A percentile compares a stretch with the other conserved stretches of the same genome.
These are phyloP conservation scores for Balanococcus diminutus DNA, from an alignment of 2,888 invertebrate genomes.

Conservation along the genomic window DNA sequence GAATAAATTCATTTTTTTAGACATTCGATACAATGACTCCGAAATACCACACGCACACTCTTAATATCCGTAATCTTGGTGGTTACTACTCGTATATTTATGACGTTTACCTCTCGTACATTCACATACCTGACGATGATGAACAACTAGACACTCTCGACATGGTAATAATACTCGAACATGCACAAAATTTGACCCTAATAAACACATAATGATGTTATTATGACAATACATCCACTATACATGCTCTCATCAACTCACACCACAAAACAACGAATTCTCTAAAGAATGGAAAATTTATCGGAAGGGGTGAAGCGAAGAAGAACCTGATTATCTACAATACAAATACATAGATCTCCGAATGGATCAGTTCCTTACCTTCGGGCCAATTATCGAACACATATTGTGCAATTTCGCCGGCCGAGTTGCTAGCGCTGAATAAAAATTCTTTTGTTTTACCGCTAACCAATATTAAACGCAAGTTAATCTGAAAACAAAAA, in stretches of 20 bases:
- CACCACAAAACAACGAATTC: background rate
- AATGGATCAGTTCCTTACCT: constrained; percentile 68
- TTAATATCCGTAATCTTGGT: background rate
- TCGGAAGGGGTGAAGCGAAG: background rate
- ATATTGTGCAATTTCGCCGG: constrained; percentile 97
- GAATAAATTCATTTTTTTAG: background rate
- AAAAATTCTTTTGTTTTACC: constrained; percentile 99
- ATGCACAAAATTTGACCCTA: constrained; percentile 7
- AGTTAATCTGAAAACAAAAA: constrained; percentile 84
- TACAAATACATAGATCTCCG: background rate
- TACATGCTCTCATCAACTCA: background rate
- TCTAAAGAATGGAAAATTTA: background rate
- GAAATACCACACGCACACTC: background rate
- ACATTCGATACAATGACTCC: background rate
- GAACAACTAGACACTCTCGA: background rate
- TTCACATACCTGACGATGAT: background rate
- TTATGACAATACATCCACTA: background rate
- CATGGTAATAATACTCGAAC: background rate
- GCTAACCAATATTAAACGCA: constrained; percentile 97
- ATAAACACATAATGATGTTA: constrained; percentile 18
- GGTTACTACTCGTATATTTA: too few species aligned
- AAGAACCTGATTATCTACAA: background rate
- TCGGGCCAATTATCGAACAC: constrained; percentile 99
- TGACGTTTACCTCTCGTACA: too few species aligned
- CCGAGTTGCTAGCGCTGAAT: constrained; percentile 95